A percentile compares a stretch with the other conserved stretches of the same genome.
Evolutionary conservation across 2,797 vertebrate genomes (phyloP).

Genomic region (Crocodylus rhombifer): DNA sequence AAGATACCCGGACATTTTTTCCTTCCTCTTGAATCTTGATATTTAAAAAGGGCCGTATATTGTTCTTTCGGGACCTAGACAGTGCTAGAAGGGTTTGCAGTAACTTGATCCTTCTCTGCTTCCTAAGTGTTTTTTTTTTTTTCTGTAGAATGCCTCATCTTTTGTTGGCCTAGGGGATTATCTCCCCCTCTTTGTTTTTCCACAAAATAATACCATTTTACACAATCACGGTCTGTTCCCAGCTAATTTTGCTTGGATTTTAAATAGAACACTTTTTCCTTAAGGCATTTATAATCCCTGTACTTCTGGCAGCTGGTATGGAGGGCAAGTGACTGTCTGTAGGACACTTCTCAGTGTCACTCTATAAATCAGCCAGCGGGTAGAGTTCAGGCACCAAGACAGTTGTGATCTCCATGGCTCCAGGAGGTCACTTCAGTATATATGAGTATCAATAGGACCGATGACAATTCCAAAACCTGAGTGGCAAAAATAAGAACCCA

Average conservation of each 20-base stretch:
- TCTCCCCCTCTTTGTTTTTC: neutral
- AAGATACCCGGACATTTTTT: neutral
- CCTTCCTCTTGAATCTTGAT: neutral
- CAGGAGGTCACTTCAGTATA: neutral
- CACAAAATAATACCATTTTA: neutral
- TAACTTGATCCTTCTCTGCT: neutral
- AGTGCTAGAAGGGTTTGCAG: neutral
- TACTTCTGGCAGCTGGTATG: neutral
- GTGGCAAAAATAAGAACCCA: neutral
- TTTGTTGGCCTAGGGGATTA: neutral
- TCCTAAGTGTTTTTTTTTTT: neutral
- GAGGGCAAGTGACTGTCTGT: neutral
- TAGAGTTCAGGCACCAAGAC: neutral
- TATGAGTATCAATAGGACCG: neutral
- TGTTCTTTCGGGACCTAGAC: neutral
- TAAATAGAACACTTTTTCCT: neutral
- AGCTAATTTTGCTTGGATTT: neutral
- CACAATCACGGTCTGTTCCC: accelerated
- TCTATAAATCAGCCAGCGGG: constrained; percentile 1
- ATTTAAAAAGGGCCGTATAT: accelerated
- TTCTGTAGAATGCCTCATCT: neutral
- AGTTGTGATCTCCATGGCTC: neutral
- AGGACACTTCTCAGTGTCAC: neutral
- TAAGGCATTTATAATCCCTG: neutral
- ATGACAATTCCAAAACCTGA: neutral